Base-by-base conservation (phyloP, 2,797 vertebrate species). In the Fratercula arctica region DNA sequence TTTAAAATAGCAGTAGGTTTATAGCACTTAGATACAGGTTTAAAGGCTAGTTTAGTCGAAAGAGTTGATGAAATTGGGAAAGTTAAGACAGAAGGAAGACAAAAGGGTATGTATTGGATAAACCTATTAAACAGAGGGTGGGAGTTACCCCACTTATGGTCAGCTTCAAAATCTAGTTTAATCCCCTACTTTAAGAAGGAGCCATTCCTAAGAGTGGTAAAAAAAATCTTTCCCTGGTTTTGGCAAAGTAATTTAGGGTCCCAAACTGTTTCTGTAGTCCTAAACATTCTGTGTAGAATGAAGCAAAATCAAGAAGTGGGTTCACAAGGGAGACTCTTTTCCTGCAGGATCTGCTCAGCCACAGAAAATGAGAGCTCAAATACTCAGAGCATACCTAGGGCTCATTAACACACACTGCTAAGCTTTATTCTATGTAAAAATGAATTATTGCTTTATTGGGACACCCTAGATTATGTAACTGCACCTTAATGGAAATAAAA, bases 371-470 rank as follows among this genome's bases (percentile, higher is more conserved):
- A 81, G 79, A 48, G 25, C 66, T 81, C 20, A 74, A 37, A 25
- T 64, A 21, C 37, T 73, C 64, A 33, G 43, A 68, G 57, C 70
- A 26, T 17, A 87, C 72, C 78, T 61, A 18, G 68, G 80, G 46
- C 75, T 91, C 81, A 66, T 91, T 89, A 95, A 54, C 66, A 87
- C 86, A 69, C 12, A 5, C 72, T 89, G 72, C 81, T 77, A 21
- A 70, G n/a, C n/a, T 64, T 82, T 83, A 35, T 24, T 13, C 56
- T 28, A 20, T 35, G 60, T 64, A 85, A 41, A 94, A 95, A 72
- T 43, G 33, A 95, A 59, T 77, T 87, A 78, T 20, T 70, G 78
- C 68, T 93, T 95, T 93, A 25, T 23, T 87, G 79, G 84, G 72
- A 16, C 75, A 41, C 29, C 53, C 37, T 59, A 9, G 41, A 35